Conservation (phyloP, 2,888 invertebrate species). For the Incurvaria masculella region DNA sequence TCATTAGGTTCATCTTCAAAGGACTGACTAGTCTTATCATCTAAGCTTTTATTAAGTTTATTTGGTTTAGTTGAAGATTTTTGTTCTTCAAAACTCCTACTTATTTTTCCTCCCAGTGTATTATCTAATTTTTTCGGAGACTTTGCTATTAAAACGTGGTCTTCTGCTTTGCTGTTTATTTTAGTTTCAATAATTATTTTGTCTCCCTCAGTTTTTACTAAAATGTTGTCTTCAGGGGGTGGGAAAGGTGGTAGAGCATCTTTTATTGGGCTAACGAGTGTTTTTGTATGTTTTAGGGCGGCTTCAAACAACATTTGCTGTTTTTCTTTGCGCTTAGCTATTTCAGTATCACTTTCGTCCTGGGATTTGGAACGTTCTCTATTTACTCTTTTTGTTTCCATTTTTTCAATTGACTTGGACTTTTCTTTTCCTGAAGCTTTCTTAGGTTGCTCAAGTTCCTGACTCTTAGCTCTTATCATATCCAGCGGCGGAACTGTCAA, state of each 20-base stretch:
- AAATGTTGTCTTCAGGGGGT: slow-evolving; percentile 68
- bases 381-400: slow-evolving; percentile 54
- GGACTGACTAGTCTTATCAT: slow-evolving; percentile 58
- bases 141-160: slow-evolving; percentile 73
- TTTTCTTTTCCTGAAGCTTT: slow-evolving; percentile 60
- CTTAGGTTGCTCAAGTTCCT: slow-evolving; percentile 55
- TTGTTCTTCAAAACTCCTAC: slow-evolving; percentile 61
- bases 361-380: slow-evolving; percentile 69
- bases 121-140: slow-evolving; percentile 69
- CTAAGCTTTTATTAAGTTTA: slow-evolving; percentile 62
- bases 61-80: slow-evolving; percentile 50
- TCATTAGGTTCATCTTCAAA: slow-evolving; percentile 62
- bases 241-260: slow-evolving; percentile 69
- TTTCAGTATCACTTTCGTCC: slow-evolving; percentile 70
- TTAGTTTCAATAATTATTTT: slow-evolving; percentile 69
- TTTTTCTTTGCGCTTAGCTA: slow-evolving; percentile 68
- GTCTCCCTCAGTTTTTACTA: slow-evolving; percentile 68
- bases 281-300: slow-evolving; percentile 72
- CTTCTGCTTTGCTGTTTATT: slow-evolving; percentile 70
- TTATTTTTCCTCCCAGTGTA: slow-evolving; percentile 54
- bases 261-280: slow-evolving; percentile 69
- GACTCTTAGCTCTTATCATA: slow-evolving; percentile 58
- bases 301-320: slow-evolving; percentile 74
- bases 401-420: slow-evolving; percentile 65
- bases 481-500: slow-evolving; percentile 52